A percentile compares a stretch with the other conserved stretches of the same genome.
These are phyloP conservation scores for Semotilus atromaculatus DNA, from an alignment of 2,797 vertebrate species.

Conservation along the genomic window DNA sequence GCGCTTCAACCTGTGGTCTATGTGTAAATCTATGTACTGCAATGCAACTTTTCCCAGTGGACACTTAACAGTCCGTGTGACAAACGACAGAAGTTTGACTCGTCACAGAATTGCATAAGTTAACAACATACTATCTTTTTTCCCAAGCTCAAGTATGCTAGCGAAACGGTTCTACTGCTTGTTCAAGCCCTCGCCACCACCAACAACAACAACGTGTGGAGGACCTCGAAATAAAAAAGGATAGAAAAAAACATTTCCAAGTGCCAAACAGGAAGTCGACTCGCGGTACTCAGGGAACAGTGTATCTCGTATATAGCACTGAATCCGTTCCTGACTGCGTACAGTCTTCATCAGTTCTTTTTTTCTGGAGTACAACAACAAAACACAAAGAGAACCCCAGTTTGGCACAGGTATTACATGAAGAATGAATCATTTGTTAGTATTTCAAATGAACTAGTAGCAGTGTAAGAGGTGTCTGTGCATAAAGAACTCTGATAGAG, in stretches of 20 bases:
- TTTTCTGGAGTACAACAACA: slow-evolving; percentile 22
- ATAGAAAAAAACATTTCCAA: slow-evolving; percentile 25
- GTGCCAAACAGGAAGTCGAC: slow-evolving; percentile 50
- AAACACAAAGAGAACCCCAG: slow-evolving; percentile 48
- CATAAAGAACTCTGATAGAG: slow-evolving; percentile 62
- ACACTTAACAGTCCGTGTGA: slow-evolving; percentile 59
- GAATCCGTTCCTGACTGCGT: slow-evolving; percentile 36
- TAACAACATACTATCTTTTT: slow-evolving; percentile 55
- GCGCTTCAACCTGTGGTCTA: slow-evolving; percentile 62
- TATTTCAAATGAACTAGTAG: slow-evolving; percentile 67
- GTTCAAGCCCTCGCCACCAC: slow-evolving; percentile 39
- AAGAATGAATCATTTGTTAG: slow-evolving; percentile 70
- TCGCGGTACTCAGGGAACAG: slow-evolving; percentile 13
- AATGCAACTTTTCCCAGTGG: slow-evolving; percentile 51
- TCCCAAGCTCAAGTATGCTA: slow-evolving; percentile 40
- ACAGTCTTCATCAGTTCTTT: slow-evolving; percentile 28
- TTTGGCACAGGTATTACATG: slow-evolving; percentile 73
- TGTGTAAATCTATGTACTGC: slow-evolving; percentile 58
- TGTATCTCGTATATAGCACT: slow-evolving; percentile 16
- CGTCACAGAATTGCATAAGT: slow-evolving; percentile 64
- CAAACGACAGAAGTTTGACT: slow-evolving; percentile 41
- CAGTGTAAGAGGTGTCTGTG: slow-evolving; percentile 69
- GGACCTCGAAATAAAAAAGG: neutral
- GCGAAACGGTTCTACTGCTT: slow-evolving; percentile 18
- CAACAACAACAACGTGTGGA: slow-evolving; percentile 29